Evolutionary conservation across 1,140 invertebrate genomes (phyloP), one percentile per base, ranked within the genome.

Genomic region (Pteromalus puparum): DNA sequence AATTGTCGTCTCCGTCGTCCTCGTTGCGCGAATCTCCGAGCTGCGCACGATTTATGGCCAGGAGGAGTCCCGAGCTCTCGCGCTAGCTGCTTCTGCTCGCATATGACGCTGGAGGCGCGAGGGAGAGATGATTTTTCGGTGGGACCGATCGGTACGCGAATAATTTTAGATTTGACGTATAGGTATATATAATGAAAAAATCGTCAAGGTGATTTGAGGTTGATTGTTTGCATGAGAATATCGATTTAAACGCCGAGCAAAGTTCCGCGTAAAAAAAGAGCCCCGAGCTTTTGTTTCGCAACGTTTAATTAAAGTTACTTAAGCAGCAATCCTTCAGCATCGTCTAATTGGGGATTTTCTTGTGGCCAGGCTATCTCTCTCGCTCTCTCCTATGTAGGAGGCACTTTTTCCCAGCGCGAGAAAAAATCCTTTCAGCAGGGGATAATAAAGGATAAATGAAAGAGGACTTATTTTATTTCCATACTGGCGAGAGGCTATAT

Each of bases 1-100:
- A 85, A 84, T 87, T 76, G 78, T 79, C 85, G 79, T 61, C 30
- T 15, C 48, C 13, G 61, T 24, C 53, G 67, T 28, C 26, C 53
- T 61, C 53, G 53, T 61, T 42, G 61, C 46, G 73, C 46, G 73
- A 76, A 68, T 75, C 34, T 24, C 21, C n/a, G 24, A 18, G 48
- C 38, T 28, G 28, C 21, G 46, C 76, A 34, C 68, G 76, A 84
- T 84, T 84, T 84, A 84, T 80, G 28, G 70, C 26, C 68, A 48
- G 18, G 21, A 61, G 28, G 30, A 48, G 53, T 73, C 18, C n/a
- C n/a, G n/a, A n/a, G n/a, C n/a, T 65, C 9, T 15, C 21, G n/a
- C 5, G 21, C 42, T 28, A n/a, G n/a, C 30, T 34, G 2, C 77
- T 42, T 42, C 12, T 46, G 28, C 65, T 18, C 38, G 65, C 65